Conservation (phyloP, 2,888 invertebrate genomes). For the Isotomurus palustris region DNA sequence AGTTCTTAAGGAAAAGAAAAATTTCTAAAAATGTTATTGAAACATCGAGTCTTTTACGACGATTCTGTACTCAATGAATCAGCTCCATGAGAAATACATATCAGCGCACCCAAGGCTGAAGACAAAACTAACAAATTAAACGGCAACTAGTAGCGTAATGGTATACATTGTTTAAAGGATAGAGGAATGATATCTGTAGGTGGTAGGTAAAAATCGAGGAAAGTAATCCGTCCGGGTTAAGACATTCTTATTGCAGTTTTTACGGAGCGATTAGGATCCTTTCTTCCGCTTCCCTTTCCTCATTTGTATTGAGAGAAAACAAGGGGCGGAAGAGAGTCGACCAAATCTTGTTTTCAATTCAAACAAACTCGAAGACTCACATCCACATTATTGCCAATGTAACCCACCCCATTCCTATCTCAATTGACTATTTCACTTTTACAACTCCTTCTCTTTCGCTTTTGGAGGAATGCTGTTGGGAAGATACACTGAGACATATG, state of each 20-base stretch:
- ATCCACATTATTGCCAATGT: conserved; percentile 22
- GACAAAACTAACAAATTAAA: conserved; percentile 28
- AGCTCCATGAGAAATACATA: too few relatives aligned
- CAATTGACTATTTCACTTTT: neutral
- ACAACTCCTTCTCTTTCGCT: neutral
- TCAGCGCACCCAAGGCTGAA: too few relatives aligned
- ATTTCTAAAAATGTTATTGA: too few relatives aligned
- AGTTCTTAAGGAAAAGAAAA: too few relatives aligned
- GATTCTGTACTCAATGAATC: too few relatives aligned
- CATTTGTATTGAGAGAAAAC: conserved; percentile 43
- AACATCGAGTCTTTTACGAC: too few relatives aligned
- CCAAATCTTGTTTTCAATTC: conserved; percentile 45
- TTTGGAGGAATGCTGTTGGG: too few relatives aligned
- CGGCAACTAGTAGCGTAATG: too few relatives aligned
- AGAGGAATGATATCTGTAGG: too few relatives aligned
- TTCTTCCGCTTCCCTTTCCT: conserved; percentile 13
- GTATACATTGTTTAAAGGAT: too few relatives aligned
- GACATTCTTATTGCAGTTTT: conserved; percentile 30
- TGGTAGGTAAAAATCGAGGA: conserved; percentile 12
- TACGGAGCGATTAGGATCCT: conserved; percentile 18
- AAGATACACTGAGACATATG: too few relatives aligned
- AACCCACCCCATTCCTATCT: conserved; percentile 20
- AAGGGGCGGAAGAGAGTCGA: conserved; percentile 41
- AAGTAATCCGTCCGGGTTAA: conserved; percentile 16
- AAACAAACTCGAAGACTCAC: conserved; percentile 39